Evolutionary conservation across 2,113 vertebrate species (phyloP).

Genomic region (Aegypius monachus): DNA sequence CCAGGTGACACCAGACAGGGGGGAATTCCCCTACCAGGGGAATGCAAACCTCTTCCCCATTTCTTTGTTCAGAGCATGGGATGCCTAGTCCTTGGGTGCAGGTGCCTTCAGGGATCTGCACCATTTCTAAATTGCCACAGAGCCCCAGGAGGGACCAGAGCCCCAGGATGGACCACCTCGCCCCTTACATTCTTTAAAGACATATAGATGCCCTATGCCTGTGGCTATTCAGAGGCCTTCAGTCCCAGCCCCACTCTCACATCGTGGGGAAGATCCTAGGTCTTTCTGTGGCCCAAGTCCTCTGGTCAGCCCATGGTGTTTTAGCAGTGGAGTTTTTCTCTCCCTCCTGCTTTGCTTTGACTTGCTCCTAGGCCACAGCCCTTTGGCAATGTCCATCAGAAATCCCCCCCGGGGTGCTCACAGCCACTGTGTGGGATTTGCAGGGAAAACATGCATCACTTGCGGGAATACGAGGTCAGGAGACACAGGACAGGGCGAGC

Average conservation of each 20-base stretch:
- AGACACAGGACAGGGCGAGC: background rate
- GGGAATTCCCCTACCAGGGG: background rate
- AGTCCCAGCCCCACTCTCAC: background rate
- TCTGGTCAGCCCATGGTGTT: background rate
- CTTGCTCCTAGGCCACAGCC: background rate
- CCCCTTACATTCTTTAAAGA: background rate
- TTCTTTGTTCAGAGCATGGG: background rate
- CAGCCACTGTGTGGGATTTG: background rate
- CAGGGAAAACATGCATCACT: background rate
- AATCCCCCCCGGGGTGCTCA: background rate
- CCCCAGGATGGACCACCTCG: background rate
- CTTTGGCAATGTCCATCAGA: background rate
- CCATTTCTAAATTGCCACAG: background rate
- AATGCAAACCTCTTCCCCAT: background rate
- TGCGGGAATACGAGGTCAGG: fast-evolving
- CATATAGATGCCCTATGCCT: background rate
- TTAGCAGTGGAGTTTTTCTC: background rate
- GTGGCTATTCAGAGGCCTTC: background rate
- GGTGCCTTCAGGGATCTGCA: background rate
- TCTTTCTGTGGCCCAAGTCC: background rate
- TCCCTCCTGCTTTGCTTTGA: background rate
- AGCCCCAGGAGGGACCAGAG: background rate
- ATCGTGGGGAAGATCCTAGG: background rate
- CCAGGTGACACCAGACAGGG: background rate
- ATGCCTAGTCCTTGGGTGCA: background rate